Conservation (phyloP, 2,888 invertebrate species). For the Scaptomyza tumidula region DNA sequence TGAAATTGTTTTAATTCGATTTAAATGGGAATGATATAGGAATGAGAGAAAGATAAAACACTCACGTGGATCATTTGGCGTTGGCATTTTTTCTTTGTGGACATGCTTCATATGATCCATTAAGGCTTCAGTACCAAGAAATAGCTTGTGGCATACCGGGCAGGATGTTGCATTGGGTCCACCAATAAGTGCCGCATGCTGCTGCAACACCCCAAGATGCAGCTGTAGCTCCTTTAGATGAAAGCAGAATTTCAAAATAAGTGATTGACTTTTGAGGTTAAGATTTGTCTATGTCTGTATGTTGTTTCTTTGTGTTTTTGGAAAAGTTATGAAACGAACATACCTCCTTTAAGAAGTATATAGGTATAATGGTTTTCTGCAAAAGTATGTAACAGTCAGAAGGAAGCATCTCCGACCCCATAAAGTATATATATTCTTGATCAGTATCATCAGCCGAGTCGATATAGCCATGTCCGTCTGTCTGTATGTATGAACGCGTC, state of each 20-base stretch:
- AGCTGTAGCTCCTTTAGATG: slow-evolving; percentile 91
- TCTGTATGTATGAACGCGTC: too few relatives aligned
- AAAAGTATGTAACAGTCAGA: too few relatives aligned
- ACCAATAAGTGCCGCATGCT: slow-evolving; percentile 96
- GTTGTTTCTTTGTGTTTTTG: too few relatives aligned
- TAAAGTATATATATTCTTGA: too few relatives aligned
- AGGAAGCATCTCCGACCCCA: too few relatives aligned
- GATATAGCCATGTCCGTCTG: too few relatives aligned
- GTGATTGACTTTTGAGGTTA: too few relatives aligned
- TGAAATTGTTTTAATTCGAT: neutral
- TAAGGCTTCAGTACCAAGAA: slow-evolving; percentile 95
- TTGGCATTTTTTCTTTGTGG: slow-evolving; percentile 92
- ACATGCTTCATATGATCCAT: slow-evolving; percentile 98
- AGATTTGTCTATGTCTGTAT: too few relatives aligned
- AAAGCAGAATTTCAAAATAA: slow-evolving; percentile 44
- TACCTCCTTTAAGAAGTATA: too few relatives aligned
- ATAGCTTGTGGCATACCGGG: slow-evolving; percentile 97
- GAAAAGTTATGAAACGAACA: too few relatives aligned
- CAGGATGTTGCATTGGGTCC: slow-evolving; percentile 96
- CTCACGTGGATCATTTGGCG: slow-evolving; percentile 55
- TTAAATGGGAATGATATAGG: neutral
- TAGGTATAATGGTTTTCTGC: too few relatives aligned
- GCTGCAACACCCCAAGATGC: slow-evolving; percentile 97
- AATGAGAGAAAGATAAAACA: neutral
- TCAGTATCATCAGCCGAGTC: too few relatives aligned